phyloP scores from a whole-genome alignment of 2,113 vertebrate genomes.

The Mobula birostris region DNA sequence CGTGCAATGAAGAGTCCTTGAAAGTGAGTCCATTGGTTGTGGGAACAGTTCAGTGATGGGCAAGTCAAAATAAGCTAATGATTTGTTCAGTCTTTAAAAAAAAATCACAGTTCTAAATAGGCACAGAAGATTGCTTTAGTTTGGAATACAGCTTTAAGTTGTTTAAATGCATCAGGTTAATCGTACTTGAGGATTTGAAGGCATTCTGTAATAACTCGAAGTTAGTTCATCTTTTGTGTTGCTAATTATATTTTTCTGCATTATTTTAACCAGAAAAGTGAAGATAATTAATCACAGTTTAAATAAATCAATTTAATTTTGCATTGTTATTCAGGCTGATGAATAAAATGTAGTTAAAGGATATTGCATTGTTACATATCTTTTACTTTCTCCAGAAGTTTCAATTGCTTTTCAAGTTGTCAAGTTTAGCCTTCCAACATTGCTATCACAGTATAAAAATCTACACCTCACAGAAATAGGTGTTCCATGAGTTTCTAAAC shows the following conservation, averaged over 20 bases:
- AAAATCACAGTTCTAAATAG: not conserved
- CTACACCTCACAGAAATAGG: not conserved
- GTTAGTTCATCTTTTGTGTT: not conserved
- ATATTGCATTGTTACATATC: not conserved
- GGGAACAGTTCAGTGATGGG: conserved; percentile 1
- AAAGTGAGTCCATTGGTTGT: too few relatives aligned
- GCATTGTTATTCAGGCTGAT: not conserved
- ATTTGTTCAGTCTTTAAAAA: not conserved
- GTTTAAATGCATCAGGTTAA: not conserved
- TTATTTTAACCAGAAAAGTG: not conserved
- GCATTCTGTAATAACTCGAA: not conserved
- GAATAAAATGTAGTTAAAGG: not conserved
- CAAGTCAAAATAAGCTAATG: not conserved
- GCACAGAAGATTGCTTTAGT: not conserved
- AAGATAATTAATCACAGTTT: not conserved
- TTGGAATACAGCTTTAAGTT: not conserved
- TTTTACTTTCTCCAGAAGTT: not conserved
- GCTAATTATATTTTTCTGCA: not conserved
- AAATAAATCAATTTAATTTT: not conserved
- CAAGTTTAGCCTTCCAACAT: not conserved
- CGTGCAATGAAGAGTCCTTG: too few relatives aligned
- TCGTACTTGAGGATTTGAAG: not conserved
- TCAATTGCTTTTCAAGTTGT: not conserved
- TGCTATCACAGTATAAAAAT: not conserved
- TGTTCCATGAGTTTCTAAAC: not conserved